Base-by-base conservation (phyloP, 2,113 vertebrate species). In the Notiomystis cincta region DNA sequence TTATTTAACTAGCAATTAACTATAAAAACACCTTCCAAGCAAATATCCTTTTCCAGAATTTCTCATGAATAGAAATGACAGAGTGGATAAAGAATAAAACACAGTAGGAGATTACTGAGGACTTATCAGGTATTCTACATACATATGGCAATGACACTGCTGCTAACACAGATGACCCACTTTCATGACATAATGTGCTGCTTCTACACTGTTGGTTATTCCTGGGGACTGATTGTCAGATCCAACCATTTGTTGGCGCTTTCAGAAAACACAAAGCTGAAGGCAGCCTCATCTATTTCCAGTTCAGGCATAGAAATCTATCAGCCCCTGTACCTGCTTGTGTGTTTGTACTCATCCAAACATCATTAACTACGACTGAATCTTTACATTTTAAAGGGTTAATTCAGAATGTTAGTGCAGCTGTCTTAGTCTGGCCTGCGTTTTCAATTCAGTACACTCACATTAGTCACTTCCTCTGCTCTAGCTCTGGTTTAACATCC, bases 1-100 rank as follows among this genome's bases (percentile, higher is more conserved):
- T 79, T 82, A 88, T 81, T 97, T 97, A 90, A 92, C 90, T 97
- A 97, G 53, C 50, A 96, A 90, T 91, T 96, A 96, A 95, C 57
- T 91, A 84, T 40, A 78, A 89, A 89, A 80, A 3, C 40, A 76
- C 9, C 31, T 88, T 95, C 47, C 76, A 79, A 94, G 40, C 6
- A 91, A 81, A 70, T 67, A 86, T 61, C 8, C 15, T 73, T 90
- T 79, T 53, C 35, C 40, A 90, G 45, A 82, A 38, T 84, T 73
- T 89, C 71, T 94, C 28, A 65, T 70, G 4, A 87, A 72, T 25
- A 51, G 28, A 62, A 88, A 73, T 21, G 42, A 37, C 16, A 76
- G 62, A 75, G 37, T 45, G 38, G 82, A 83, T 38, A 76, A 86
- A 45, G 40, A 86, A 65, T 48, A 76, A 84, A 95, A 53, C 10